A percentile compares a stretch with the other conserved stretches of the same genome.
phyloP scores from a whole-genome alignment of 2,113 vertebrate genomes.

The Eptatretus burgeri region DNA sequence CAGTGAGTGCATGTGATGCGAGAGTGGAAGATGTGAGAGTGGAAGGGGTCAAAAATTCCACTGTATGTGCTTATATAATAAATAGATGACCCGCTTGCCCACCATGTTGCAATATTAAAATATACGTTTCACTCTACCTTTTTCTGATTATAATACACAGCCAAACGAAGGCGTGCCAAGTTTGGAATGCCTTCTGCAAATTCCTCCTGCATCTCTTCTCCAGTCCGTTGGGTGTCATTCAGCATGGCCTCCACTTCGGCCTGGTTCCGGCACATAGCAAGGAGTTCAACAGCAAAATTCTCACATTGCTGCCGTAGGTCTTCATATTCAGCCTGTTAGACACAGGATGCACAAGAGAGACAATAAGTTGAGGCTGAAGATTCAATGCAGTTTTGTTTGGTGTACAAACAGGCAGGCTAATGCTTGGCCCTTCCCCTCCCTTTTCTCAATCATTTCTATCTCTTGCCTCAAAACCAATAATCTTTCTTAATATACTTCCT shows the following conservation, averaged over 20 bases:
- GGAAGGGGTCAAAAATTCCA: too few species aligned
- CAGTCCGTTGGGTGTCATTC: conserved; percentile 23
- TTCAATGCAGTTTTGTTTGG: too few species aligned
- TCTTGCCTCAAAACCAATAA: too few species aligned
- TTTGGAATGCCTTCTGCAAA: conserved; percentile 60
- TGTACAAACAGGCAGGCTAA: too few species aligned
- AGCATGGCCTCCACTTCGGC: conserved; percentile 48
- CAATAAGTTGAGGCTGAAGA: too few species aligned
- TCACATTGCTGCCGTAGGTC: conserved; percentile 35
- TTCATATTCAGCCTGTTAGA: conserved; percentile 39
- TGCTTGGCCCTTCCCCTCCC: too few species aligned
- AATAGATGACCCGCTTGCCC: neutral
- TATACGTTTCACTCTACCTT: conserved; percentile 16
- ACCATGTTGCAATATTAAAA: neutral
- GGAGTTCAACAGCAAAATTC: conserved; percentile 46
- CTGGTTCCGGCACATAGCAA: conserved; percentile 64
- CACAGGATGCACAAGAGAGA: too few species aligned
- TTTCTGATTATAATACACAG: conserved; percentile 51
- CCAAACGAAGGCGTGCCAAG: conserved; percentile 37
- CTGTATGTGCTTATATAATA: too few species aligned
- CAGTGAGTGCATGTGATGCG: too few species aligned
- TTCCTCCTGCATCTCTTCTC: conserved; percentile 23
- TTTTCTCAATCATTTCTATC: too few species aligned
- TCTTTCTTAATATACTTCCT: too few species aligned
- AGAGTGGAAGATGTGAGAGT: too few species aligned